Evolutionary conservation across 2,797 vertebrate species (phyloP), one percentile per base, ranked within the genome.

Genomic region (Chelon labrosus): DNA sequence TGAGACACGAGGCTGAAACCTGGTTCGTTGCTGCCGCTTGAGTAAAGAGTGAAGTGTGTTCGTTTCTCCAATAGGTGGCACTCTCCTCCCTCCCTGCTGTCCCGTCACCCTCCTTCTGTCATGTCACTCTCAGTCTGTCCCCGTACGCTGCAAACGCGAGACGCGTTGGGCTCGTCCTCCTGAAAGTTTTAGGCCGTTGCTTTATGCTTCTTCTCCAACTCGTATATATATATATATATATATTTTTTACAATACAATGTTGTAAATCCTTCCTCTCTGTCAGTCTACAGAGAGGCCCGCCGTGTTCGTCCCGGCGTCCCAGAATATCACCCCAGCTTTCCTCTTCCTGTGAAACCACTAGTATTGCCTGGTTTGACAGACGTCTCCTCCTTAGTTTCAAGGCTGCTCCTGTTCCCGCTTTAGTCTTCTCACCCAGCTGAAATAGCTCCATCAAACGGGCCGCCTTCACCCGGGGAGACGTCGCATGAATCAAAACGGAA

Each of bases 61-160:
- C 78, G 27, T 86, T 73, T 86, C 70, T 75, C 93, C 92, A 92
- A 89, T 84, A 94, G 92, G 89, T 90, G 92, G 90, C 91, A 89
- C 87, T 89, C 71, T 89, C 58, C 74, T 70, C 64, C 66, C 84
- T 87, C 75, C 81, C 83, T 77, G 59, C 65, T 75, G 69, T 66
- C 75, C 57, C 75, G 46, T 63, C 72, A 51, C 52, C 58, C 59
- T 17, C 2, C 41, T 41, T 65, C 55, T 70, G 49, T 74, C 65
- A 1, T 59, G 58, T 70, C 55, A n/a, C 70, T 17, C 9, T 69
- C 39, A 46, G 49, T 58, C 9, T 47, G 46, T 47, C 46, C 46
- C 46, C 3, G 42, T 4, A 16, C 41, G 16, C 11, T 16, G n/a
- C 39, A 64, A 77, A 55, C 12, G 22, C 22, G 4, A 35, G 56